A percentile compares a stretch with the other conserved stretches of the same genome.
phyloP scores from a whole-genome alignment of 2,888 invertebrate genomes.

The Danaus chrysippus region DNA sequence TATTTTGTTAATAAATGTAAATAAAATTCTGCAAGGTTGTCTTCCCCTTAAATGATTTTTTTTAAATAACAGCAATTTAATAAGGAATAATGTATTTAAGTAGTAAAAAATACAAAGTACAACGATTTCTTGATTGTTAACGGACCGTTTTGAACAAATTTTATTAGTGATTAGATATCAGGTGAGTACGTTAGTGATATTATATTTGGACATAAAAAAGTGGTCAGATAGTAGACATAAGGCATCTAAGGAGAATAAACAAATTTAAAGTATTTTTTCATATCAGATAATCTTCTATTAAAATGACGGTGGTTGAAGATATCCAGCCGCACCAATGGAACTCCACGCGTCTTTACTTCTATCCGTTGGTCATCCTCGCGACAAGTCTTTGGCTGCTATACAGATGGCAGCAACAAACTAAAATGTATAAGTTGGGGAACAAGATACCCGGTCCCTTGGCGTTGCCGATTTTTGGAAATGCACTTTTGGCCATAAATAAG shows the following conservation, averaged over 20 bases:
- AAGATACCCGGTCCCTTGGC: constrained; percentile 84
- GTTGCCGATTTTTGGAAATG: constrained; percentile 85
- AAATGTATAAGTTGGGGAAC: constrained; percentile 80
- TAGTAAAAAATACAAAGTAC: background rate
- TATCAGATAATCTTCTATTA: constrained; percentile 33
- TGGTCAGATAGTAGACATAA: background rate
- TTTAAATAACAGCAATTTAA: background rate
- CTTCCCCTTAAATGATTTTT: constrained; percentile 1
- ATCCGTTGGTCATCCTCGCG: constrained; percentile 51
- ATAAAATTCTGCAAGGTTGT: too few species aligned
- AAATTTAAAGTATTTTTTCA: constrained; percentile 8
- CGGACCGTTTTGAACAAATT: background rate
- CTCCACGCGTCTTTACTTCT: constrained; percentile 46
- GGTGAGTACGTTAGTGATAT: background rate
- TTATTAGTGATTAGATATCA: background rate
- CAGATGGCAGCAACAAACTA: constrained; percentile 72
- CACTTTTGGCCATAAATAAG: constrained; percentile 80
- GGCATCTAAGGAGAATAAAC: constrained; percentile 3
- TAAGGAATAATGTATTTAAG: background rate
- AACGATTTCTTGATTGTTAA: background rate
- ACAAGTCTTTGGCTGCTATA: constrained; percentile 55
- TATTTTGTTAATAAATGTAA: too few species aligned
- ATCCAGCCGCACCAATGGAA: constrained; percentile 30
- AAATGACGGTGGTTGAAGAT: constrained; percentile 43
- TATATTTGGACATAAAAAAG: background rate